Base-by-base conservation (phyloP, 2,113 vertebrate genomes). In the Chaetodon trifascialis region DNA sequence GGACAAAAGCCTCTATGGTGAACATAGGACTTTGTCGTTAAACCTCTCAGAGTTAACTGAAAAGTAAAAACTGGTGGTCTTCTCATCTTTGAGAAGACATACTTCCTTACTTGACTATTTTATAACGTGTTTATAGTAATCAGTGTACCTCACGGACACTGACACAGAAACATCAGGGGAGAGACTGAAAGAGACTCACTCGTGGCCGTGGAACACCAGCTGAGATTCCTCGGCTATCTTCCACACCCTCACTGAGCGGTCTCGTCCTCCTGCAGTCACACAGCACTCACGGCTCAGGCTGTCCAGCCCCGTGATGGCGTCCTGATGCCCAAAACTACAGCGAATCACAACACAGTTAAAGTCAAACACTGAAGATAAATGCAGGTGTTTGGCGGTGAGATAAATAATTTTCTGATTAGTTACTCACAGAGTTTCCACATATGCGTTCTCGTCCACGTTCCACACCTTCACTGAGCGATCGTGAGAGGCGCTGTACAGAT, bases 191-290 rank as follows among this genome's bases (percentile, higher is more conserved):
- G 51, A 49, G 25, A 93, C 97, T 95, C 94, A 99, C 98, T 97
- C 96, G 56, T 99, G 97, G 25, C 97, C 98, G 0, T 95, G 96
- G 83, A 99, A 99, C 47, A 99, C 96, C 0, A 99, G 97, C 95
- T 99, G 98, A 0, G 98, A 96, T 82, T 99, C 98, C 88, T 99
- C 98, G 0, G 96, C 95, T 34, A 99, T 98, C 93, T 99, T 99
- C 98, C 98, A 99, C 83, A 99, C 96, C 0, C 98, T 91, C 74
- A 99, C 95, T 0, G 97, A 97, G 40, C 97, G 92, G 0, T 99
- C 98, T 2, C 98, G 94, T 12, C 98, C 98, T 0, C 98, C 98
- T 0, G 97, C 93, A 0, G 97, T 99, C 92, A 99, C 98, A 5
- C 98, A 99, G 80, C 97, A 90, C 81, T 99, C 97, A n/a, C 97